These are phyloP conservation scores for Apodemus sylvaticus DNA, from an alignment of 2,113 vertebrate species.

Conservation along the genomic window DNA sequence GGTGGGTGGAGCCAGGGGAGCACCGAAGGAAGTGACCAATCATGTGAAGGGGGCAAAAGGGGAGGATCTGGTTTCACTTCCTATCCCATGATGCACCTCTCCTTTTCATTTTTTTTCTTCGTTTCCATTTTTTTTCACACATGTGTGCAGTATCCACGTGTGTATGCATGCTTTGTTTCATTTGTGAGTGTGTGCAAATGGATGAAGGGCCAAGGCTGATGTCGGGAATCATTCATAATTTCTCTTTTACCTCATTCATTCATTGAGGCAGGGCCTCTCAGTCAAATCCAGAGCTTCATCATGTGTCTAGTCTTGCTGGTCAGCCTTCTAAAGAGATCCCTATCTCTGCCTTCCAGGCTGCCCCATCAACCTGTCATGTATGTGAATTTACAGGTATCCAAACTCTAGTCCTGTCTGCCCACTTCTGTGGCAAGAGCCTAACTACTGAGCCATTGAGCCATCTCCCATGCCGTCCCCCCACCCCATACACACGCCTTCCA, in stretches of 20 bases:
- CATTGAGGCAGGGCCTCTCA: not conserved
- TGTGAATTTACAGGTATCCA: not conserved
- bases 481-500: too few relatives aligned
- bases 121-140: too few relatives aligned
- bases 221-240: not conserved
- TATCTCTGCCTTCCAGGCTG: not conserved
- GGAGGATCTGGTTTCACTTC: not conserved
- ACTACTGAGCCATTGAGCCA: not conserved
- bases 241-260: not conserved
- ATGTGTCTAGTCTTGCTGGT: not conserved
- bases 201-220: not conserved
- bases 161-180: not conserved
- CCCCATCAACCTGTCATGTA: too few relatives aligned
- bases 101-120: not conserved
- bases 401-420: not conserved
- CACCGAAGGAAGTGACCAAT: not conserved
- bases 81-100: not conserved
- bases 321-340: not conserved
- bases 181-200: not conserved
- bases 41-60: too few relatives aligned
- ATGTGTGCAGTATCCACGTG: not conserved
- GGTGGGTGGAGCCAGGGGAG: not conserved
- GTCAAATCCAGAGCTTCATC: not conserved
- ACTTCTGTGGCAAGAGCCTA: not conserved
- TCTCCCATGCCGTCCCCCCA: too few relatives aligned